Evolutionary conservation across 2,113 vertebrate species (phyloP).

Genomic region (Leucoraja erinaceus): DNA sequence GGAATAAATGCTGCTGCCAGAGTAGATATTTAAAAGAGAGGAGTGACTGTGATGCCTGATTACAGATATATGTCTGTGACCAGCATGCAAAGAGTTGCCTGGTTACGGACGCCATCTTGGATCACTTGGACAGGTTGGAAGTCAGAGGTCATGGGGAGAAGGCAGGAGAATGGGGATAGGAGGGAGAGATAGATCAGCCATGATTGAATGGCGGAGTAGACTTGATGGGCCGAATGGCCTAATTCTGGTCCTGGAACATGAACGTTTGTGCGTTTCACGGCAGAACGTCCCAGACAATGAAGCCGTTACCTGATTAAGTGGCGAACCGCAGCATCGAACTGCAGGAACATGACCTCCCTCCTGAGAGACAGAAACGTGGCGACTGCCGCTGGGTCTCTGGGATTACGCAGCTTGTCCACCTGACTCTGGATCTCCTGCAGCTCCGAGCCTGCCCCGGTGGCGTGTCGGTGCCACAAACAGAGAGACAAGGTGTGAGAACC

Average conservation of each 20-base stretch:
- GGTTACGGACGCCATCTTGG: too few relatives aligned
- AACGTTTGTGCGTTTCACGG: not conserved
- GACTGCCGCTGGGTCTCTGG: slow-evolving; percentile 51
- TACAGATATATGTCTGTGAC: too few relatives aligned
- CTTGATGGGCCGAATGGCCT: too few relatives aligned
- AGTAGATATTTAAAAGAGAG: too few relatives aligned
- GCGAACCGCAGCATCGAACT: slow-evolving; percentile 56
- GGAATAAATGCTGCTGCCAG: too few relatives aligned
- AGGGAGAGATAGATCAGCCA: too few relatives aligned
- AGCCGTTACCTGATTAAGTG: slow-evolving; percentile 52
- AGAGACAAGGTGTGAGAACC: not conserved
- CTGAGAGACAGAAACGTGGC: slow-evolving; percentile 50
- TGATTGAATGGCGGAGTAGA: too few relatives aligned
- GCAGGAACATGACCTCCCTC: slow-evolving; percentile 58
- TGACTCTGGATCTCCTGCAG: slow-evolving; percentile 61
- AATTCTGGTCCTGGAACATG: not conserved
- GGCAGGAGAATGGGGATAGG: too few relatives aligned
- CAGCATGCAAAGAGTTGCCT: too few relatives aligned
- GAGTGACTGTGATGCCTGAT: too few relatives aligned
- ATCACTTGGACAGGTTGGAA: too few relatives aligned
- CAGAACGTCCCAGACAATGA: not conserved
- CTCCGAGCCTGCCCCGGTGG: slow-evolving; percentile 51
- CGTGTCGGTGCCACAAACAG: not conserved
- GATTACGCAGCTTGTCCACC: slow-evolving; percentile 53
- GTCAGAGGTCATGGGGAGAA: too few relatives aligned